Evolutionary conservation across 2,888 invertebrate genomes (phyloP), one percentile per base, ranked within the genome.

Genomic region (Hedya salicella): DNA sequence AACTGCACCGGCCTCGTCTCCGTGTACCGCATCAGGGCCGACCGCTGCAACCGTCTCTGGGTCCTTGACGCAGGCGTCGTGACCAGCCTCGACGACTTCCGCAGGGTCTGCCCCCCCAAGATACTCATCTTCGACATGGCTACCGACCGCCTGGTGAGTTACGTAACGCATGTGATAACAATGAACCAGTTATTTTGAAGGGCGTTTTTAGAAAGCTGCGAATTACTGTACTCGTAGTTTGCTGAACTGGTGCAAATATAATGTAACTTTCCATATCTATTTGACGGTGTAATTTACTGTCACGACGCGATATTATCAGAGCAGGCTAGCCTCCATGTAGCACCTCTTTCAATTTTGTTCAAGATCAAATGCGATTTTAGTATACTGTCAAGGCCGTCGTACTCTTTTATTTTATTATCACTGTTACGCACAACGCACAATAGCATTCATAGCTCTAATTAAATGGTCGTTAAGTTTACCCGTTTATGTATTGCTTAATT

Each of bases 21-120:
- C 0, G 96, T 96, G 48, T 97, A 97, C 89, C 93, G 97, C 21
- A 85, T 95, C 54, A 94, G 95, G 16, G 91, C 95, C 36, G 97
- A 97, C 82, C 94, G 95, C n/a, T 97, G 97, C 87, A 95, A 96
- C 83, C 93, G 97, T 16, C 89, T 97, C 3, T 97, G 97, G 97
- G 95, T 96, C 1, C 86, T 97, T 64, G 97, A 97, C 86, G 95
- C 96, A 2, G 97, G 96, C 0, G 93, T 96, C 14, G 93, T 94
- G 80, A 95, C 95, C 62, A 95, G 95, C 4, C 82, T 96, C 60
- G 95, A 95, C 65, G 95, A 95, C 78, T 95, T 95, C 85, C 87
- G 91, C 74, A 72, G 91, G 78, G 85, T 94, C 73, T 97, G 97
- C 78, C 95, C 96, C 0, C 97, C 97, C 3, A 97, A 97, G 87